These are phyloP conservation scores for Cyprinodon tularosa DNA, from an alignment of 2,113 vertebrate species.

Conservation along the genomic window DNA sequence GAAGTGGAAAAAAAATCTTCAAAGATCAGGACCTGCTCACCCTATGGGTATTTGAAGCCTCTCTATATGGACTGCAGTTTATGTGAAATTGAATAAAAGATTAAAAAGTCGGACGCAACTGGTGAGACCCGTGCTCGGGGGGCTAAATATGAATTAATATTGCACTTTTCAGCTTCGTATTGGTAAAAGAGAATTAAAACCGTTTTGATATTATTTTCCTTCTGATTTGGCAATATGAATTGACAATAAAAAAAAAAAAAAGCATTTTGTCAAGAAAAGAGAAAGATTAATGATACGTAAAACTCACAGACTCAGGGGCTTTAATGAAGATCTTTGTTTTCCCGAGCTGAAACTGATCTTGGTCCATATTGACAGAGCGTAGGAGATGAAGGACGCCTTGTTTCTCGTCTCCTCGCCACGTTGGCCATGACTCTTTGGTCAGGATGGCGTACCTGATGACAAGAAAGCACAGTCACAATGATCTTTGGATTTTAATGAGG, in stretches of 20 bases:
- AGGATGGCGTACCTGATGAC: slow-evolving; percentile 91
- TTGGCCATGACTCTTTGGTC: slow-evolving; percentile 96
- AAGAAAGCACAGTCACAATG: not conserved
- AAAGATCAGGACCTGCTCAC: too few species aligned
- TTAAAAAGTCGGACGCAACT: too few species aligned
- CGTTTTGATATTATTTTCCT: not conserved
- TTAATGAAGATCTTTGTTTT: slow-evolving; percentile 95
- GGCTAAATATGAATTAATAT: not conserved
- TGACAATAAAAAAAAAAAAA: not conserved
- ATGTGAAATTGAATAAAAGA: too few species aligned
- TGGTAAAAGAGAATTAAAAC: not conserved
- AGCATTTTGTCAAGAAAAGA: not conserved
- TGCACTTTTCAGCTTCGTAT: not conserved
- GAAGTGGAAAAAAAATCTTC: too few species aligned
- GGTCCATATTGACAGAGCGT: slow-evolving; percentile 94
- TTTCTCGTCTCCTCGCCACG: slow-evolving; percentile 93
- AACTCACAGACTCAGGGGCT: slow-evolving; percentile 94
- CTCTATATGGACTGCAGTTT: too few species aligned
- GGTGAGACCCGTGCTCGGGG: too few species aligned
- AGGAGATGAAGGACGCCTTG: slow-evolving; percentile 93
- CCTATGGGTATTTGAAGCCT: too few species aligned
- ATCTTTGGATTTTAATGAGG: too few species aligned
- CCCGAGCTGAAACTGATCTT: slow-evolving; percentile 95
- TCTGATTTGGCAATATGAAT: not conserved
- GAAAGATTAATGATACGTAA: slow-evolving; percentile 2